Conservation (phyloP, 2,113 vertebrate species). For the Megaceryle torquata region DNA sequence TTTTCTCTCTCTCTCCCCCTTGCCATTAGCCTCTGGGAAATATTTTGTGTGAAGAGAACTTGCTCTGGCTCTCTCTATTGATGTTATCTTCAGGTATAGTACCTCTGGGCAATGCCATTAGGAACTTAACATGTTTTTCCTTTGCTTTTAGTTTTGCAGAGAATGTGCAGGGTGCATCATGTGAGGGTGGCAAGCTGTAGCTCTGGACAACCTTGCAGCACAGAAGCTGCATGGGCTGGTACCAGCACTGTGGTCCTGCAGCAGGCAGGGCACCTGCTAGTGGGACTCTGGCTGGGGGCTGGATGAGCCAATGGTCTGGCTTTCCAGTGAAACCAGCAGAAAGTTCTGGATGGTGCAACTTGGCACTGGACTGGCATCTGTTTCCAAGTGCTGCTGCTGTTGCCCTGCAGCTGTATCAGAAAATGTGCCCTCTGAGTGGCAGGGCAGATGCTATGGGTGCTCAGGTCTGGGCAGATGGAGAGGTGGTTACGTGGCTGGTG, state of each 20-base stretch:
- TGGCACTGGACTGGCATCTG: background rate
- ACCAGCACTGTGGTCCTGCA: background rate
- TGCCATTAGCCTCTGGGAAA: slow-evolving; percentile 60
- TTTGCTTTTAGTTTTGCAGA: background rate
- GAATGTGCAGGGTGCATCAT: background rate
- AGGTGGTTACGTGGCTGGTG: background rate
- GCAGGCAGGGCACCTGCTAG: rapidly evolving
- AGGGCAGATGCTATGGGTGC: background rate
- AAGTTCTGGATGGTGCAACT: background rate
- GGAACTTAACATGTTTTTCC: background rate
- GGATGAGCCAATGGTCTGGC: background rate
- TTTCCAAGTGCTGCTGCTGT: rapidly evolving
- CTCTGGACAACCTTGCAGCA: background rate
- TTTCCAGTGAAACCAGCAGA: background rate
- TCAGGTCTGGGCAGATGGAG: rapidly evolving
- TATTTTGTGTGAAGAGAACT: slow-evolving; percentile 20
- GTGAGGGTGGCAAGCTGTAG: background rate
- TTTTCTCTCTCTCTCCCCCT: background rate
- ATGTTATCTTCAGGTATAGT: slow-evolving; percentile 33
- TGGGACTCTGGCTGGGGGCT: background rate
- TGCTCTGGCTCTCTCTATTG: background rate
- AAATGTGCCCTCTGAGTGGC: background rate
- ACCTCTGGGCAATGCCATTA: slow-evolving; percentile 3
- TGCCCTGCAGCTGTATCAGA: background rate
- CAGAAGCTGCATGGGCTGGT: background rate